These are phyloP conservation scores for Elegia similella DNA, from an alignment of 2,888 invertebrate genomes.

Conservation along the genomic window DNA sequence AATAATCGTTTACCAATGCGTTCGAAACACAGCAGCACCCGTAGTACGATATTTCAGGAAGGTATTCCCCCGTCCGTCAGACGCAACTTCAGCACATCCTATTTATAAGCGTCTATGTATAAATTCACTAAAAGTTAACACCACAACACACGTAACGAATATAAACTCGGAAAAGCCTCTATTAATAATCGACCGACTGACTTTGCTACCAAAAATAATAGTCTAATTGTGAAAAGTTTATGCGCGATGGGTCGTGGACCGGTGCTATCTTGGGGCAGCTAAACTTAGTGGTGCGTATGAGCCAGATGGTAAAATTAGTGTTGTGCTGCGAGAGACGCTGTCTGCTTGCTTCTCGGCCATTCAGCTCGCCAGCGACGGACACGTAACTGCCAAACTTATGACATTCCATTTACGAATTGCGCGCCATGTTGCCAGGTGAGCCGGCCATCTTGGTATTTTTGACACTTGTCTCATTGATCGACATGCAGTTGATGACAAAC, in stretches of 20 bases:
- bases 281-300: slow-evolving; percentile 81
- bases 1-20: slow-evolving; percentile 82
- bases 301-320: slow-evolving; percentile 81
- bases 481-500: background rate
- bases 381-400: slow-evolving; percentile 76
- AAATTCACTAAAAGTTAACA: slow-evolving; percentile 83
- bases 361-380: slow-evolving; percentile 65
- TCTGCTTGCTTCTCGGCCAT: slow-evolving; percentile 72
- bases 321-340: slow-evolving; percentile 68
- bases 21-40: slow-evolving; percentile 76
- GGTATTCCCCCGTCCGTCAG: slow-evolving; percentile 82
- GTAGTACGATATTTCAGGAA: slow-evolving; percentile 82
- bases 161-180: slow-evolving; percentile 83
- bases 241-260: slow-evolving; percentile 82
- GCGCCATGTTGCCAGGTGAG: slow-evolving; percentile 58
- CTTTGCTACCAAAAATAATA: slow-evolving; percentile 83
- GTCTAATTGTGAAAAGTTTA: slow-evolving; percentile 83
- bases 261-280: slow-evolving; percentile 82
- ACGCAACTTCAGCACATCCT: slow-evolving; percentile 81
- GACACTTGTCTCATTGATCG: slow-evolving; percentile 11
- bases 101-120: slow-evolving; percentile 82
- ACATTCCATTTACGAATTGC: slow-evolving; percentile 70
- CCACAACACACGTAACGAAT: slow-evolving; percentile 82
- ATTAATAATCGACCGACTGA: slow-evolving; percentile 83
- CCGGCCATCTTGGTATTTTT: slow-evolving; percentile 43